Percentiles rank a stretch among this genome's conserved stretches.
Evolutionary conservation across 2,797 vertebrate genomes (phyloP).

Genomic region (Onychomys arenicola): DNA sequence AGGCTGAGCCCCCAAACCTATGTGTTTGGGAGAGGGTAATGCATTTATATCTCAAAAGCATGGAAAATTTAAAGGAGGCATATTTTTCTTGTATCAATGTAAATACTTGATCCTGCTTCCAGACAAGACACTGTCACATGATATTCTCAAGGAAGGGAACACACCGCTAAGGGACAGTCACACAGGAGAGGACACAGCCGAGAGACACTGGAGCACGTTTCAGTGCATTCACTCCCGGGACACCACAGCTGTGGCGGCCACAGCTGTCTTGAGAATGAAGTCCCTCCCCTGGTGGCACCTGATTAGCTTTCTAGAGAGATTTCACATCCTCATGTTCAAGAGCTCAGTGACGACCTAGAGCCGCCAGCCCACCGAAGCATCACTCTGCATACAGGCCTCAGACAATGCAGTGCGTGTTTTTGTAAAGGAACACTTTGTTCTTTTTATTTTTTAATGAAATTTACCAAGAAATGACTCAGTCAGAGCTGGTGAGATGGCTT

Average conservation of each 20-base stretch:
- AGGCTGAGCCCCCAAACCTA: background rate
- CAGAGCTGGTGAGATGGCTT: background rate
- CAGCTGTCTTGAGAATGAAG: background rate
- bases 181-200: background rate
- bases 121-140: constrained; percentile 6
- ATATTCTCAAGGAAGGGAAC: constrained; percentile 42
- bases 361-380: constrained; percentile 6
- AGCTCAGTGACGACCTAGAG: background rate
- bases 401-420: constrained; percentile 16
- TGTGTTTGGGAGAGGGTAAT: background rate
- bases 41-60: background rate
- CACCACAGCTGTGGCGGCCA: background rate
- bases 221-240: background rate
- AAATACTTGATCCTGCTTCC: constrained; percentile 72
- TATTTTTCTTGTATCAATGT: constrained; percentile 20
- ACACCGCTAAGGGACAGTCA: background rate
- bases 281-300: background rate
- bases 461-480: constrained; percentile 48
- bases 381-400: constrained; percentile 2
- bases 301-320: background rate
- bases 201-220: background rate
- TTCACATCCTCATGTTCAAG: background rate
- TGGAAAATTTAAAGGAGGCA: background rate
- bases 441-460: constrained; percentile 66
- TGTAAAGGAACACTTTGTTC: constrained; percentile 47